A percentile compares a stretch with the other conserved stretches of the same genome.
Conservation (phyloP, 2,888 invertebrate species). For the Papilio demoleus region DNA sequence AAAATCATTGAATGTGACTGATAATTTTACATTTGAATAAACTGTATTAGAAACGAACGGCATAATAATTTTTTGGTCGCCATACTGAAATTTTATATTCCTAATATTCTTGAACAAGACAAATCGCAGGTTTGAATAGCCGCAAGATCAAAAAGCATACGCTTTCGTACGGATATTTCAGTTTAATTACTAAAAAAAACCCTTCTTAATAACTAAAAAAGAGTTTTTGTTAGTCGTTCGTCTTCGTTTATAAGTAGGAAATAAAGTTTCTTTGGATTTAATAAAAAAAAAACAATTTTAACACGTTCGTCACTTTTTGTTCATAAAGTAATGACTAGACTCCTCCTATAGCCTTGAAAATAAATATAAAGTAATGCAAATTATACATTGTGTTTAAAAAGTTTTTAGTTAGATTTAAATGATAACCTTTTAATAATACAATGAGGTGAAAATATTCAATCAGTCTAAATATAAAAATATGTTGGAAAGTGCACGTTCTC, state of each 20-base stretch:
- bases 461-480: background rate
- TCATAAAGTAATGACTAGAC: background rate
- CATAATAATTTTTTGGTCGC: no score
- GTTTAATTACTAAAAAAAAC: no score
- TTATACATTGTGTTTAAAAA: background rate
- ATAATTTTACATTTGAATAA: no score
- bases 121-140: no score
- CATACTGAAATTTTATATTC: no score
- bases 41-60: no score
- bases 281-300: background rate
- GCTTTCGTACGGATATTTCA: no score
- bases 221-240: no score
- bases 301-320: background rate
- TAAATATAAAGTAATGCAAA: background rate
- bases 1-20: no score
- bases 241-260: background rate
- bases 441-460: background rate
- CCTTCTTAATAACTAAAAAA: no score
- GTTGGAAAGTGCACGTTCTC: background rate
- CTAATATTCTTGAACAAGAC: no score
- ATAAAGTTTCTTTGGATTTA: background rate
- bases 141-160: no score
- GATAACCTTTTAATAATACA: background rate
- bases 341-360: background rate
- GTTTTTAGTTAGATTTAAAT: background rate